Conservation (phyloP, 1,140 invertebrate species). For the Plodia interpunctella region DNA sequence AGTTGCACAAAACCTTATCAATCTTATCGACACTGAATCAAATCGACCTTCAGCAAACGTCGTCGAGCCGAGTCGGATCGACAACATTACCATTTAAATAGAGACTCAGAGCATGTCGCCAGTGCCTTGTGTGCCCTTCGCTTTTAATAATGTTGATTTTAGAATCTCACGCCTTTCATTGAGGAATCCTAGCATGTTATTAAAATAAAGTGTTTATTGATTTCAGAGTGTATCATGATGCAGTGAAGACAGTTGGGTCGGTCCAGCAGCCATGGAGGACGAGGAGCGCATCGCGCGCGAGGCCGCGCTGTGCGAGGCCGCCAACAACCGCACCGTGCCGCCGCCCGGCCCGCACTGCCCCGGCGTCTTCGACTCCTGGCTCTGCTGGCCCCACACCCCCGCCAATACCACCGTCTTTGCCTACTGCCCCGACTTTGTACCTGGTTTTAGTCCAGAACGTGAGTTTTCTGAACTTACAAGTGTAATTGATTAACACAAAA, state of each 20-base stretch:
- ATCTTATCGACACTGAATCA: background rate
- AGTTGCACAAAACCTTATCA: background rate
- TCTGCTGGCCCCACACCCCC: conserved; percentile 90
- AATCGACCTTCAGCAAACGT: background rate
- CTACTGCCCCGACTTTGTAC: conserved; percentile 86
- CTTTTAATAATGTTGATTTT: background rate
- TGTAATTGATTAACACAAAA: too few relatives aligned
- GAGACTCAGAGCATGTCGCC: background rate
- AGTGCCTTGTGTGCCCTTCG: background rate
- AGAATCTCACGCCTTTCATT: background rate
- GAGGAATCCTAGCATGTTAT: background rate
- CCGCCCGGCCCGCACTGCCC: conserved; percentile 79
- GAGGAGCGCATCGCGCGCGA: conserved; percentile 48
- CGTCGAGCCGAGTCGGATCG: background rate
- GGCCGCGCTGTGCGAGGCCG: conserved; percentile 30
- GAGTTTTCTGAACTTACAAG: too few relatives aligned
- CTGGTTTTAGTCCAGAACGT: conserved; percentile 84
- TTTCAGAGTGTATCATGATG: background rate
- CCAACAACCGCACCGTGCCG: conserved; percentile 41
- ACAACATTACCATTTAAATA: conserved; percentile 13
- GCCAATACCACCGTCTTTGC: conserved; percentile 84
- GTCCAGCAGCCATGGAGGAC: conserved; percentile 41
- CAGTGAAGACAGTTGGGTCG: background rate
- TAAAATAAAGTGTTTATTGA: background rate
- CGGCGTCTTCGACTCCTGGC: conserved; percentile 90